Conservation (phyloP, 1,140 invertebrate species). For the Ceratitis capitata region DNA sequence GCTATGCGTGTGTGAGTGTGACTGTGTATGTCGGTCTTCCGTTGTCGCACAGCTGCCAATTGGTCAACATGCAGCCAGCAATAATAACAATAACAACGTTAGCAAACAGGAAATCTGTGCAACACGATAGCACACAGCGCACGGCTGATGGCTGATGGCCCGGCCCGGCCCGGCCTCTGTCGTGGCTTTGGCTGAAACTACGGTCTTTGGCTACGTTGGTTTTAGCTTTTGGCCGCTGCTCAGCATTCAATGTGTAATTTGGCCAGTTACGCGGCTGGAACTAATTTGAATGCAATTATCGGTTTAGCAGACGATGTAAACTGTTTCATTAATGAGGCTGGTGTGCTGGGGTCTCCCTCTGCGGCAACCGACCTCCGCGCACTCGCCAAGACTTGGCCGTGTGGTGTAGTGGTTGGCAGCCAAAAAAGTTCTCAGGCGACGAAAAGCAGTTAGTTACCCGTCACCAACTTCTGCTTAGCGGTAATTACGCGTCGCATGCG, state of each 20-base stretch:
- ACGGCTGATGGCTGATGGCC: too few relatives aligned
- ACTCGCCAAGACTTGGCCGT: background rate
- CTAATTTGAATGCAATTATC: constrained; percentile 40
- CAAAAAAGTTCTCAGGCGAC: constrained; percentile 22
- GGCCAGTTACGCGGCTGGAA: constrained; percentile 38
- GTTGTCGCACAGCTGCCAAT: background rate
- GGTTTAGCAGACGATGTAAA: constrained; percentile 41
- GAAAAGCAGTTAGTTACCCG: background rate
- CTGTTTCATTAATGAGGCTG: constrained; percentile 32
- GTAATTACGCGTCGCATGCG: constrained; percentile 22
- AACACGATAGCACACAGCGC: background rate
- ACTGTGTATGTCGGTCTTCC: background rate
- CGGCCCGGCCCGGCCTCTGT: background rate
- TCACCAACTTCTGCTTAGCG: constrained; percentile 13
- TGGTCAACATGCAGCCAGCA: constrained; percentile 5
- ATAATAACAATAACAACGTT: too few relatives aligned
- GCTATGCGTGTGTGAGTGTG: too few relatives aligned
- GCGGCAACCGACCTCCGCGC: background rate
- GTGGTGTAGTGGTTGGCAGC: background rate
- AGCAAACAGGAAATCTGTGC: constrained; percentile 16
- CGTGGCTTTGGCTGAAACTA: background rate
- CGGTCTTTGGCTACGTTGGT: background rate
- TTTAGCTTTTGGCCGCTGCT: background rate
- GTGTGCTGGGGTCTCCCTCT: background rate
- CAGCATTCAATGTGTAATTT: constrained; percentile 36